Percentiles rank a stretch among this genome's conserved stretches.
Conservation (phyloP, 2,797 vertebrate species). For the Menidia menidia region DNA sequence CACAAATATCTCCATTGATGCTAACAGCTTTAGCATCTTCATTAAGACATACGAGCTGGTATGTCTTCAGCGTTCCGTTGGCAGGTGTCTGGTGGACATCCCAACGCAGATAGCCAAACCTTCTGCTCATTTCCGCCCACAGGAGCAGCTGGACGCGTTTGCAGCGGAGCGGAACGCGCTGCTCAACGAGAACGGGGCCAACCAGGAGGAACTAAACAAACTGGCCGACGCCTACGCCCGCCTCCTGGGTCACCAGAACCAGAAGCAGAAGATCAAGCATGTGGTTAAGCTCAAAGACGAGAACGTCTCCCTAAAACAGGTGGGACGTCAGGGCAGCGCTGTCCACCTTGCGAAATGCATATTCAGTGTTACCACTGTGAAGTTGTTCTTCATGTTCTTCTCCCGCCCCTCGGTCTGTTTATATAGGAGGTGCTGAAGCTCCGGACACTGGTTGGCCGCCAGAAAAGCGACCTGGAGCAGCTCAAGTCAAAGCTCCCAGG, state of each 20-base stretch:
- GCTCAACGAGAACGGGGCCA: conserved; percentile 88
- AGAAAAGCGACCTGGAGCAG: conserved; percentile 84
- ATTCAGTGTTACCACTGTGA: background rate
- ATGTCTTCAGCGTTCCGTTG: background rate
- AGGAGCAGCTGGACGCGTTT: conserved; percentile 93
- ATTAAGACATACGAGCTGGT: too few relatives aligned
- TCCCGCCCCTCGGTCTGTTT: background rate
- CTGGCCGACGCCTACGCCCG: conserved; percentile 91
- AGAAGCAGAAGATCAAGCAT: conserved; percentile 98
- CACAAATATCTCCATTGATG: background rate
- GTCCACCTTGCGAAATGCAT: background rate
- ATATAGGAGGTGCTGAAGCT: conserved; percentile 89
- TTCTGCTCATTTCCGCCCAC: conserved; percentile 23
- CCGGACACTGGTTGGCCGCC: conserved; percentile 81
- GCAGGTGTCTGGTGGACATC: background rate
- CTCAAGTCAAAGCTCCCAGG: conserved; percentile 75
- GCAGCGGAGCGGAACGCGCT: conserved; percentile 89
- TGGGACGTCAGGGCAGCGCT: conserved; percentile 49
- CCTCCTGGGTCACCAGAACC: conserved; percentile 96
- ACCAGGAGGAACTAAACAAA: conserved; percentile 92
- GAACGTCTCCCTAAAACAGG: conserved; percentile 90
- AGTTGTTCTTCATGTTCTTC: background rate
- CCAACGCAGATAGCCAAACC: background rate
- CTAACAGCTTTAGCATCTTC: background rate
- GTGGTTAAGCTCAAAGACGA: conserved; percentile 95